Conservation (phyloP, 2,797 vertebrate species). For the Garrulus glandarius region DNA sequence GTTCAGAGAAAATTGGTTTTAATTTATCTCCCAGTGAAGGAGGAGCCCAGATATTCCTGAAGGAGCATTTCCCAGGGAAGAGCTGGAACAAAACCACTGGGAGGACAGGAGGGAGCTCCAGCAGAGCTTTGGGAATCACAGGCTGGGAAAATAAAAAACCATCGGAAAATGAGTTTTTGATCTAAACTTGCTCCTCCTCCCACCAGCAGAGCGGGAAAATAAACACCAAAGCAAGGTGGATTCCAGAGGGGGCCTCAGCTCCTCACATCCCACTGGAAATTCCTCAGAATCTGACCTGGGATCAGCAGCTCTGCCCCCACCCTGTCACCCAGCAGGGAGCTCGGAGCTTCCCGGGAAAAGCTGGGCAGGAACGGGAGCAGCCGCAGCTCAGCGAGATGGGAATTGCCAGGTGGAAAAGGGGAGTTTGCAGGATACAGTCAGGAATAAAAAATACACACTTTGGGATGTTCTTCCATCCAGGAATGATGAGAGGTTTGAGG, state of each 20-base stretch:
- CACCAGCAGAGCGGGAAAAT: neutral
- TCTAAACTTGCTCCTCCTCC: neutral
- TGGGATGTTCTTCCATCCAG: conserved; percentile 21
- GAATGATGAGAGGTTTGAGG: neutral
- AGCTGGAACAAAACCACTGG: neutral
- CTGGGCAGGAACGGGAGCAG: neutral
- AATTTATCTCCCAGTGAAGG: neutral
- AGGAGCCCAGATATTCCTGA: neutral
- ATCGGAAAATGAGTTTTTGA: neutral
- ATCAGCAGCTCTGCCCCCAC: neutral
- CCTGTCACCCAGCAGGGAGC: neutral
- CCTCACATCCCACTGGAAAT: neutral
- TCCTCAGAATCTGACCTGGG: neutral
- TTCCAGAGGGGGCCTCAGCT: neutral
- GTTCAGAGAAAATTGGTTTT: neutral
- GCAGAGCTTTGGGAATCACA: neutral
- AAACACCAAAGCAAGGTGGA: neutral
- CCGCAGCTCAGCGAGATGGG: neutral
- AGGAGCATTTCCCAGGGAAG: neutral
- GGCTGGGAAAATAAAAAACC: neutral
- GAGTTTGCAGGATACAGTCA: neutral
- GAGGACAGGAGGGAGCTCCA: neutral
- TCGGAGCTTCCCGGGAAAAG: neutral
- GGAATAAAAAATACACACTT: neutral
- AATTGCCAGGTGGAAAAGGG: neutral